Evolutionary conservation across 2,797 vertebrate genomes (phyloP).

Genomic region (Phataginus tetradactyla): DNA sequence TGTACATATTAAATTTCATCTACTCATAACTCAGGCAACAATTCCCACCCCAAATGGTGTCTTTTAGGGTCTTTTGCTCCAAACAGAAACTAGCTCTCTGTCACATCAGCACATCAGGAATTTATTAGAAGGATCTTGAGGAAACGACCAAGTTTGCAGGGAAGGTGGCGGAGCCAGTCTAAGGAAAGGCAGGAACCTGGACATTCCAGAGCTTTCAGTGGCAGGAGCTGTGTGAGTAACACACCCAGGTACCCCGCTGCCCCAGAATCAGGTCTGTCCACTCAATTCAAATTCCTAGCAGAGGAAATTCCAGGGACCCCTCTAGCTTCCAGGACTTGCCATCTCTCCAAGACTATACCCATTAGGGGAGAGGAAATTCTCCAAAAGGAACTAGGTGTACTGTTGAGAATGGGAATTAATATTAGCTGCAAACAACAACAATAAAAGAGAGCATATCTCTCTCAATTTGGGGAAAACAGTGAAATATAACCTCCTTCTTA

Average conservation of each 20-base stretch:
- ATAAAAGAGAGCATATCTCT: background rate
- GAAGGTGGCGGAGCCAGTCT: background rate
- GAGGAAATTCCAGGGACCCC: background rate
- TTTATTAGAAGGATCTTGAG: background rate
- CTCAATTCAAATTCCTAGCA: background rate
- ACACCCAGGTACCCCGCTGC: background rate
- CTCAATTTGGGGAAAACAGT: background rate
- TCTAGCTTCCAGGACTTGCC: background rate
- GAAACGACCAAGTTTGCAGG: background rate
- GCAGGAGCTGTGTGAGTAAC: background rate
- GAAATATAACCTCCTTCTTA: background rate
- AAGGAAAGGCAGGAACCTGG: background rate
- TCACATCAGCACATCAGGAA: background rate
- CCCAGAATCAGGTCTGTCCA: background rate
- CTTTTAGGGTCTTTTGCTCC: background rate
- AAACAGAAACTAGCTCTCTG: background rate
- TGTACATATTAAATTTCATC: constrained; percentile 22
- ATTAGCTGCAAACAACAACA: background rate
- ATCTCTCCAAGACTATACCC: background rate
- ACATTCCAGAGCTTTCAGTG: background rate
- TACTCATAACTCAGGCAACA: background rate
- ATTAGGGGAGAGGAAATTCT: background rate
- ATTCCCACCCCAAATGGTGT: background rate
- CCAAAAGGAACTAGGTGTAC: background rate
- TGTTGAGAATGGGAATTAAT: background rate